phyloP scores from a whole-genome alignment of 2,888 invertebrate species.

The Nomada ruficornis region DNA sequence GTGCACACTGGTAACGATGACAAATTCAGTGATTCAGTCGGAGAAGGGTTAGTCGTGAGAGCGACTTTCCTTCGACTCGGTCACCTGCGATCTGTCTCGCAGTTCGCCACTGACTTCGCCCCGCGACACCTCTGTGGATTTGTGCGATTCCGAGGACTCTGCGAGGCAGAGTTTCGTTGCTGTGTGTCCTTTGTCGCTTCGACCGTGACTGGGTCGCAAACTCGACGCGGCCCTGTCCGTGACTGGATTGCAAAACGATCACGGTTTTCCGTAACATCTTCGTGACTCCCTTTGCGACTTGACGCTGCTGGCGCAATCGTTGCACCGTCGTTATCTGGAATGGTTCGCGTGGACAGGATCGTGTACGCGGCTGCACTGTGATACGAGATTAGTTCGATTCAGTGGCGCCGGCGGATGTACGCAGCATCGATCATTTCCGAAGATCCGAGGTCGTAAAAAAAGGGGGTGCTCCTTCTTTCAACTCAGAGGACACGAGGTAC shows the following conservation, averaged over 20 bases:
- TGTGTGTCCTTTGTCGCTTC: not conserved
- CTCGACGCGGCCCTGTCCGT: conserved; percentile 7
- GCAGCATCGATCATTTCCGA: not conserved
- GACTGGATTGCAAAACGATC: not conserved
- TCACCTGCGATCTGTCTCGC: not conserved
- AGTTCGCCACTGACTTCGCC: not conserved
- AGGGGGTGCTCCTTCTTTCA: not conserved
- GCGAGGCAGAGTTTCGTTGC: not conserved
- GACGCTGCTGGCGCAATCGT: not conserved
- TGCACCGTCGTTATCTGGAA: not conserved
- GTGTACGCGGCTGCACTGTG: no score
- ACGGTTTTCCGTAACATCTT: not conserved
- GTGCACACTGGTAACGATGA: not conserved
- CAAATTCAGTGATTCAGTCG: not conserved
- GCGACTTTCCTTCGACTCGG: no score
- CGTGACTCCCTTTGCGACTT: not conserved
- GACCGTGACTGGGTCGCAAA: not conserved
- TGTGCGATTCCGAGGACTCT: not conserved
- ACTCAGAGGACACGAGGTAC: not conserved
- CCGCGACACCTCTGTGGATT: not conserved
- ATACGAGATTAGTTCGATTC: no score
- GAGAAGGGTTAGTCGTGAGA: not conserved
- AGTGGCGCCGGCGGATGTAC: no score
- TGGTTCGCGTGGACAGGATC: not conserved
- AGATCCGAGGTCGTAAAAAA: not conserved